Conservation (phyloP, 2,888 invertebrate species). For the Marasmarcha lunaedactyla region DNA sequence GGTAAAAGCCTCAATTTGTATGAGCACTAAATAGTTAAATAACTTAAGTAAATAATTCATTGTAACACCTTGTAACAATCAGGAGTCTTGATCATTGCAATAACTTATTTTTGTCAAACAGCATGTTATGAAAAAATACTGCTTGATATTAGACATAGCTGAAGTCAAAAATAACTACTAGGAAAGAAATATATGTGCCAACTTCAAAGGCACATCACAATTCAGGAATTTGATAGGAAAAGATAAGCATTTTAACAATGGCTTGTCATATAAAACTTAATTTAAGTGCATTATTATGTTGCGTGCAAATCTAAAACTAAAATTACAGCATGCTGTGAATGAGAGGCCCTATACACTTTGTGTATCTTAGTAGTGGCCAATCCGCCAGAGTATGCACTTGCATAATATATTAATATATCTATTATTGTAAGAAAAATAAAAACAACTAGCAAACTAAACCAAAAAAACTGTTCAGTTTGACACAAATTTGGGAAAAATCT, state of each 20-base stretch:
- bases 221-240: not conserved
- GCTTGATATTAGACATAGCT: too few species aligned
- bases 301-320: slow-evolving; percentile 38
- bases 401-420: slow-evolving; percentile 16
- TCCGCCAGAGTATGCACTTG: slow-evolving; percentile 18
- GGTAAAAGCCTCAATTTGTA: too few species aligned
- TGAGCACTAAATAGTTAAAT: too few species aligned
- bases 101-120: too few species aligned
- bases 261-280: slow-evolving; percentile 43
- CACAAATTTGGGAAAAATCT: too few species aligned
- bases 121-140: too few species aligned
- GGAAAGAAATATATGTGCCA: too few species aligned
- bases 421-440: slow-evolving; percentile 6
- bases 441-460: slow-evolving; percentile 26
- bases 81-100: too few species aligned
- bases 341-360: slow-evolving; percentile 29
- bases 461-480: slow-evolving; percentile 5
- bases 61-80: too few species aligned
- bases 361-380: slow-evolving; percentile 25
- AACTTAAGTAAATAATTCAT: too few species aligned
- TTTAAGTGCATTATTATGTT: slow-evolving; percentile 36
- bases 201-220: not conserved
- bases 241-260: slow-evolving; percentile 27
- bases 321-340: slow-evolving; percentile 23
- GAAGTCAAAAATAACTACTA: too few species aligned